Evolutionary conservation across 37 sponge, comb jelly and placozoan species (phyloP), one percentile per base, ranked within the genome.

Genomic region (Cladorhizidae sp.): DNA sequence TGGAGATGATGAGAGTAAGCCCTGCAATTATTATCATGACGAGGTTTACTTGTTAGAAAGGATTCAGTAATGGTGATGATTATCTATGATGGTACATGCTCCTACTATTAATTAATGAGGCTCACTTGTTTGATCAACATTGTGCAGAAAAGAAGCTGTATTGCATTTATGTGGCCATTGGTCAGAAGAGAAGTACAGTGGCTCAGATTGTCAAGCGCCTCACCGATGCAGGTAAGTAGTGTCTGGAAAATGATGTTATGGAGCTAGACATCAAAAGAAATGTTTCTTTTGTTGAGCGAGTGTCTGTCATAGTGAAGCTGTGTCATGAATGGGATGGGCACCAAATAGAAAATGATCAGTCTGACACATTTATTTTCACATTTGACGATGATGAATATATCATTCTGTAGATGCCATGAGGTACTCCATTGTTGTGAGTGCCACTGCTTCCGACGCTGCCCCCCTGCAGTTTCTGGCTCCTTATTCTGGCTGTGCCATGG

Each of bases 361-460:
- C n/a, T n/a, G n/a, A n/a, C n/a, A n/a, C n/a, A n/a, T n/a, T n/a
- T n/a, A n/a, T n/a, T n/a, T n/a, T n/a, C n/a, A n/a, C n/a, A n/a
- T n/a, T n/a, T n/a, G n/a, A n/a, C n/a, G n/a, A n/a, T n/a, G n/a
- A n/a, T n/a, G n/a, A n/a, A n/a, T n/a, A n/a, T n/a, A n/a, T 40
- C 31, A 18, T 43, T 62, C 40, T 32, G 14, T 43, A 93, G 95
- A 95, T 92, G 94, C 99, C 51, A 91, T 98, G 94, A 98, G 95
- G 86, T 98, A 98, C 90, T 84, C 86, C 20, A 91, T 95, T 76
- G 89, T 98, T 28, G 96, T 98, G 76, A 91, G 94, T 81, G 96
- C 99, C 76, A 98, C 99, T 14, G 99, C 99, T 14, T 98, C 99
- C n/a, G 99, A 98, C 74, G 99, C 99, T 26, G 99, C 99, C 69